Evolutionary conservation across 2,797 vertebrate species (phyloP).

Genomic region (Florisuga fusca): DNA sequence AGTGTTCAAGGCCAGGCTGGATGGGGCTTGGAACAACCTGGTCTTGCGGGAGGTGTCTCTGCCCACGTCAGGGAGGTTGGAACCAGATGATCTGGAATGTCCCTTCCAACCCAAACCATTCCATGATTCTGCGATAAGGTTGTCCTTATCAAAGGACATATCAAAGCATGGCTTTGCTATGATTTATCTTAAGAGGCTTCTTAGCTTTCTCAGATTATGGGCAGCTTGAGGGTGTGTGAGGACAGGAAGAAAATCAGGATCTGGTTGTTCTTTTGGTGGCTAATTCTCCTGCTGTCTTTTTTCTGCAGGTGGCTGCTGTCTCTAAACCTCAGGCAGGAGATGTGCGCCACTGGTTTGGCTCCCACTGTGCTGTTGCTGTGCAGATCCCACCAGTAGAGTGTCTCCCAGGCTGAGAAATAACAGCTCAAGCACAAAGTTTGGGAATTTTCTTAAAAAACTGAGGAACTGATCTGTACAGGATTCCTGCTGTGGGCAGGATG

Average conservation of each 20-base stretch:
- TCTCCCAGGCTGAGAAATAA: slow-evolving; percentile 50
- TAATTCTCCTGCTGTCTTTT: neutral
- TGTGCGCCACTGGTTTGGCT: neutral
- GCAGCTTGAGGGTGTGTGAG: rapidly evolving
- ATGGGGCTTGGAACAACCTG: too few relatives aligned
- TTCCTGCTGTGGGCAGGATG: neutral
- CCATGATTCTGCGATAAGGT: neutral
- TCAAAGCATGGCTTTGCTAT: neutral
- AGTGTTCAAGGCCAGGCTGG: too few relatives aligned
- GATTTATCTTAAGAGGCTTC: neutral
- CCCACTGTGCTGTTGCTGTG: neutral
- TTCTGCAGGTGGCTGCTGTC: neutral
- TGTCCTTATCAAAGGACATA: neutral
- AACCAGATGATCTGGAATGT: too few relatives aligned
- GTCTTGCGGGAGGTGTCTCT: too few relatives aligned
- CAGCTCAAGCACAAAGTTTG: neutral
- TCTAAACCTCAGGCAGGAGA: neutral
- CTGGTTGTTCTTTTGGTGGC: neutral
- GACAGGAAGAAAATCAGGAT: neutral
- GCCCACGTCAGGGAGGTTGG: too few relatives aligned
- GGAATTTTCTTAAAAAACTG: neutral
- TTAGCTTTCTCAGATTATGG: neutral
- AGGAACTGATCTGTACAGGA: neutral
- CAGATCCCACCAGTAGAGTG: slow-evolving; percentile 46
- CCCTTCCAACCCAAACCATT: too few relatives aligned